Percentiles rank a stretch among this genome's conserved stretches.
Evolutionary conservation across 2,888 invertebrate genomes (phyloP).

Genomic region (Tromatobia lineatoria): DNA sequence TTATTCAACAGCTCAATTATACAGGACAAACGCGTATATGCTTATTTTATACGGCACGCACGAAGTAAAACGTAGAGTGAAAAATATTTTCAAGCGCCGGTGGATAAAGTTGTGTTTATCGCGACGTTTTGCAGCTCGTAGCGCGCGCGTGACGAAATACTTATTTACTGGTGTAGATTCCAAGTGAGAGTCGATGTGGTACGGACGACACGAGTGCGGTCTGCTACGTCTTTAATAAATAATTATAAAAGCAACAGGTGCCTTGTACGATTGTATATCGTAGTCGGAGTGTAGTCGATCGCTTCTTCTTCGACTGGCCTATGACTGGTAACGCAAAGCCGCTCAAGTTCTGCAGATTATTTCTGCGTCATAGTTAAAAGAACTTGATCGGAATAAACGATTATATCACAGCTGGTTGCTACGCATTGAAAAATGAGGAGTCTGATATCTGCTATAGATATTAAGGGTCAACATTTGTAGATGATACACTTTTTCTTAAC

Average conservation of each 20-base stretch:
- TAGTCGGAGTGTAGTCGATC: constrained; percentile 24
- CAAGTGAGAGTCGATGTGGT: constrained; percentile 30
- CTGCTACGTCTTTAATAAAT: constrained; percentile 50
- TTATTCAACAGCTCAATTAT: constrained; percentile 2
- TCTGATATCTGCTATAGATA: not conserved
- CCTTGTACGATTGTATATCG: constrained; percentile 34
- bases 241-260: constrained; percentile 55
- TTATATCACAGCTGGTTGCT: not conserved
- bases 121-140: too few species aligned
- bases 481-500: too few species aligned
- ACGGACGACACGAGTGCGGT: constrained; percentile 10
- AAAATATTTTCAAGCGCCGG: not conserved
- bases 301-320: not conserved
- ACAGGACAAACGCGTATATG: not conserved
- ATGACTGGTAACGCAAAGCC: not conserved
- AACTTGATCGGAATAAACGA: not conserved
- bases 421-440: not conserved
- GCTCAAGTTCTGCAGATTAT: not conserved
- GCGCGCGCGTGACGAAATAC: constrained; percentile 10
- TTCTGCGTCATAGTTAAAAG: not conserved
- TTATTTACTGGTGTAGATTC: not conserved
- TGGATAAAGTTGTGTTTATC: constrained; percentile 8
- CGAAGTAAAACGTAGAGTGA: not conserved
- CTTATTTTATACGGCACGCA: not conserved
- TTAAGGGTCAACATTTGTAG: not conserved